Conservation (phyloP, 2,888 invertebrate species). For the Brenthis daphne region DNA sequence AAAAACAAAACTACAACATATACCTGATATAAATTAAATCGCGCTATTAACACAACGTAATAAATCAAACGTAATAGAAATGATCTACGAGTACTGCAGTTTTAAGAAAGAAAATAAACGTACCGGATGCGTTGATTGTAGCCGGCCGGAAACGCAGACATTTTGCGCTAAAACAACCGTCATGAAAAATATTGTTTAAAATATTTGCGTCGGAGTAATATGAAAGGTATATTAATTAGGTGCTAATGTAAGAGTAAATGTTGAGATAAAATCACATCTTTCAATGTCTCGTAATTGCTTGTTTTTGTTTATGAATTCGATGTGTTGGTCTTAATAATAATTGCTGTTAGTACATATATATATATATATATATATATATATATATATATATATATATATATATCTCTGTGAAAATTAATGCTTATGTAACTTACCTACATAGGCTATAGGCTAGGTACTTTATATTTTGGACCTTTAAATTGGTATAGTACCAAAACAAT, state of each 20-base stretch:
- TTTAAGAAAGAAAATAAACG: conserved; percentile 25
- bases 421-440: too few relatives aligned
- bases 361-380: too few relatives aligned
- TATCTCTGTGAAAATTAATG: too few relatives aligned
- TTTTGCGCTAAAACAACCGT: conserved; percentile 37
- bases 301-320: not conserved
- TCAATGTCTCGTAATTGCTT: not conserved
- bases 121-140: conserved; percentile 32
- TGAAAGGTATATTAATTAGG: conserved; percentile 26
- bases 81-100: conserved; percentile 15
- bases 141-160: conserved; percentile 41
- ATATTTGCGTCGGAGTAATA: conserved; percentile 14
- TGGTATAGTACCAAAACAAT: too few relatives aligned
- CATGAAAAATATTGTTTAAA: conserved; percentile 21
- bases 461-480: too few relatives aligned
- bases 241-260: conserved; percentile 17
- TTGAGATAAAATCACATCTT: not conserved
- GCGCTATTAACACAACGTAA: conserved; percentile 13
- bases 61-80: conserved; percentile 30
- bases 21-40: conserved; percentile 2
- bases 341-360: too few relatives aligned
- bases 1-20: not conserved
- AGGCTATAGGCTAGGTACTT: too few relatives aligned
- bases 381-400: too few relatives aligned
- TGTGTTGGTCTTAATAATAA: too few relatives aligned